These are phyloP conservation scores for Tapirus terrestris DNA, from an alignment of 2,113 vertebrate genomes.

Conservation along the genomic window DNA sequence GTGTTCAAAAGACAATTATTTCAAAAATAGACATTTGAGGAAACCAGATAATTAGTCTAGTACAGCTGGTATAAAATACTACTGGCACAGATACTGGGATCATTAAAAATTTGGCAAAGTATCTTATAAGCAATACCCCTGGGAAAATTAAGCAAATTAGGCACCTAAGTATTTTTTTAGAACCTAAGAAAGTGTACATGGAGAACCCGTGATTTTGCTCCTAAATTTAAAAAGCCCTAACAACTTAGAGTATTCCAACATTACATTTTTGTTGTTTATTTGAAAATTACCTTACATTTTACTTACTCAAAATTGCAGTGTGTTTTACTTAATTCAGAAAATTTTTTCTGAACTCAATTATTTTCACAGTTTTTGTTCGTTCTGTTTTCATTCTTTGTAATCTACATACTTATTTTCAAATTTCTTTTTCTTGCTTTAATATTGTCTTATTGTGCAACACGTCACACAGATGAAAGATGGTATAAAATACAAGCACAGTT, in stretches of 20 bases:
- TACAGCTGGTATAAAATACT: slow-evolving; percentile 85
- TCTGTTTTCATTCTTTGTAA: neutral
- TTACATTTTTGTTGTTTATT: neutral
- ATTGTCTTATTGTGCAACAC: neutral
- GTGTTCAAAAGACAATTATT: slow-evolving; percentile 85
- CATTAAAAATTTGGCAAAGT: slow-evolving; percentile 87
- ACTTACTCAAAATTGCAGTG: neutral
- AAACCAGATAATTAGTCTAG: slow-evolving; percentile 85
- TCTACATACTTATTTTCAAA: neutral
- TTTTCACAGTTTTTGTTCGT: neutral
- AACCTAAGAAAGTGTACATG: slow-evolving; percentile 36
- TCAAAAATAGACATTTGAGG: slow-evolving; percentile 85
- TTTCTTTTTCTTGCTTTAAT: neutral
- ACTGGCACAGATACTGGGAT: slow-evolving; percentile 79
- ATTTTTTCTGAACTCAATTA: neutral
- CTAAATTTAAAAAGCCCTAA: slow-evolving; percentile 26
- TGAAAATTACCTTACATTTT: neutral
- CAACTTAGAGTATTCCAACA: slow-evolving; percentile 28
- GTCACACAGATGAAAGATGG: neutral
- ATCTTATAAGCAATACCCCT: slow-evolving; percentile 73
- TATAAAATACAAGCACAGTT: neutral
- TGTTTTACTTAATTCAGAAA: neutral
- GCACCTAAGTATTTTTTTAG: slow-evolving; percentile 77
- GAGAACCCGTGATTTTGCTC: slow-evolving; percentile 39
- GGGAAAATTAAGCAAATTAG: slow-evolving; percentile 81